Percentiles rank a stretch among this genome's conserved stretches.
Evolutionary conservation across 2,797 vertebrate genomes (phyloP).

Genomic region (Otolemur crassicaudatus): DNA sequence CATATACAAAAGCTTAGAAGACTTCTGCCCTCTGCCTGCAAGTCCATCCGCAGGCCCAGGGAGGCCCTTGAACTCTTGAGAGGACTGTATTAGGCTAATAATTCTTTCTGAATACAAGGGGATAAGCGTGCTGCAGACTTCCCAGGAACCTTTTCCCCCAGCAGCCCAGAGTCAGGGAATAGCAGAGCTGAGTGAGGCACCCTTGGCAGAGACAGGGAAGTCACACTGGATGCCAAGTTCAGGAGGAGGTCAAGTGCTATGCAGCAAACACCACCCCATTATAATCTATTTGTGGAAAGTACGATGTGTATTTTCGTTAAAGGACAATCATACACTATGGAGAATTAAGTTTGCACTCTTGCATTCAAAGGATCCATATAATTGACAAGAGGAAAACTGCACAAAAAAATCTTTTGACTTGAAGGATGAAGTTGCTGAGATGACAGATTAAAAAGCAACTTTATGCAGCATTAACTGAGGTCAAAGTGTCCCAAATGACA

Average conservation of each 20-base stretch:
- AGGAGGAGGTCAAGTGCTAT: constrained; percentile 74
- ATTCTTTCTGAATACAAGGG: background rate
- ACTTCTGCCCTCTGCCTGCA: background rate
- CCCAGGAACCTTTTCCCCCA: background rate
- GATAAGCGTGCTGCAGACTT: background rate
- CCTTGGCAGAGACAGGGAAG: background rate
- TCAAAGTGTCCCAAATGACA: background rate
- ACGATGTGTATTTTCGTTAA: constrained; percentile 55
- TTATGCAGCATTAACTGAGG: background rate
- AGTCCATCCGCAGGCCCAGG: background rate
- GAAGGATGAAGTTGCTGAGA: background rate
- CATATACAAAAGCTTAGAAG: background rate
- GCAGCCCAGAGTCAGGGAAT: background rate
- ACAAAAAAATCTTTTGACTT: background rate
- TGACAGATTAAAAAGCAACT: constrained; percentile 12
- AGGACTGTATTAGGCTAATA: background rate
- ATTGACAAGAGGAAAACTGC: background rate
- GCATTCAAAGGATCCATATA: constrained; percentile 14
- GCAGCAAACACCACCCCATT: background rate
- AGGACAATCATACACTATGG: background rate
- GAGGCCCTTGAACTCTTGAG: background rate
- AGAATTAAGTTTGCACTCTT: constrained; percentile 38
- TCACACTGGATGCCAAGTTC: constrained; percentile 60
- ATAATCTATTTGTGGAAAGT: constrained; percentile 73
- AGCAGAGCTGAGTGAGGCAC: constrained; percentile 18